Evolutionary conservation across 2,888 invertebrate genomes (phyloP), one percentile per base, ranked within the genome.

Genomic region (Lasioglossum vierecki): DNA sequence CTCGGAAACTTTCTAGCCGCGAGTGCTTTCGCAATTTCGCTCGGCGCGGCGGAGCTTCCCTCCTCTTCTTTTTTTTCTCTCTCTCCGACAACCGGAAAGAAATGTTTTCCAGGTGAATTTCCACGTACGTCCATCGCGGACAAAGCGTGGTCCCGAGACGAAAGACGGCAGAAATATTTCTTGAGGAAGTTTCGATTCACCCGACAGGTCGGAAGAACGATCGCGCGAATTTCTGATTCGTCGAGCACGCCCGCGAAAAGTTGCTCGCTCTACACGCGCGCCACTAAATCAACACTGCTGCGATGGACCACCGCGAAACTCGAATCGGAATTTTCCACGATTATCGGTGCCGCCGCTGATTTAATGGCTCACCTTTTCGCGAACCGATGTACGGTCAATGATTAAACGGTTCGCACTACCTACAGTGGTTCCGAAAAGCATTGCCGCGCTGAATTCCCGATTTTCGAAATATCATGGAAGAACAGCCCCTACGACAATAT

Each of bases 51-150:
- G 57, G 9, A 11, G 15, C 30, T 30, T 63, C 63, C 63, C 6
- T 18, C 15, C 35, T 18, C 35, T 22, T 39, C 30, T 66, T 66
- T 30, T 30, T 66, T 22, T 35, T 30, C 9, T 35, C 18, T 22
- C 4, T 66, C 22, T 35, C 88, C 84, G 88, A 78, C 90, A 82
- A 90, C 85, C 85, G 88, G 90, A 89, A 91, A 88, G 87, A 90
- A 91, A 93, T 88, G 88, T 89, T 90, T 92, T 91, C 88, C 84
- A 86, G 82, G 46, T 85, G 88, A 91, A 84, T 88, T 87, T 87
- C 84, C 81, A 53, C 86, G 84, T 82, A 66, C 66, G 72, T 72
- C 66, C 22, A 18, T 15, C 66, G 53, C 75, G 53, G 63, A 72
- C 57, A 75, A 83, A 30, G n/a, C n/a, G 41, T 49, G 9, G 8